These are phyloP conservation scores for Aleiodes alternator DNA, from an alignment of 2,888 invertebrate species.

Conservation along the genomic window DNA sequence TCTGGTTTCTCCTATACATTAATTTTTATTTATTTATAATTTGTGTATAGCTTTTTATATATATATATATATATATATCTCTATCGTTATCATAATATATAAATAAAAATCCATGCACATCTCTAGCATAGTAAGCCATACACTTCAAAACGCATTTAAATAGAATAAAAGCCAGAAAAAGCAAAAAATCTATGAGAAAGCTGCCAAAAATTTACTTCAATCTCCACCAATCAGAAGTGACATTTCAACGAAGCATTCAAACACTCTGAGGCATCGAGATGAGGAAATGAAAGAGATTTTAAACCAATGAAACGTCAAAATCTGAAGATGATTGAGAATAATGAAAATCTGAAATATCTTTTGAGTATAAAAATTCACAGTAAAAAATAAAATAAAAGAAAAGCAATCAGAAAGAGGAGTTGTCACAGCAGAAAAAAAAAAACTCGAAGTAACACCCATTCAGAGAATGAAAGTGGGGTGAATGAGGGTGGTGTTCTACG, in stretches of 20 bases:
- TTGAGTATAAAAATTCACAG: not conserved
- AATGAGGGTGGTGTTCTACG: not conserved
- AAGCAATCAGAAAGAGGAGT: not conserved
- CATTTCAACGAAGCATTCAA: not conserved
- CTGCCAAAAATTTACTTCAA: no score
- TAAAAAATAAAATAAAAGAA: not conserved
- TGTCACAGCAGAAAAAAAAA: no score
- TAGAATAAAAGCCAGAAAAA: no score
- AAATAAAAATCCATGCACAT: no score
- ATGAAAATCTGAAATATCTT: not conserved
- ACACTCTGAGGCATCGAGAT: not conserved
- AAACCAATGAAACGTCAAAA: not conserved
- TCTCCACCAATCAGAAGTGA: slow-evolving; percentile 6
- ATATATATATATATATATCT: no score
- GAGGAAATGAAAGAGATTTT: not conserved
- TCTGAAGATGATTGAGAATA: not conserved
- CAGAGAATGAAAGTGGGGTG: not conserved
- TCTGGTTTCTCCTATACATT: no score
- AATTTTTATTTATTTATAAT: no score
- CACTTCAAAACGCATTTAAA: no score
- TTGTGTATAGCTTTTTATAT: no score
- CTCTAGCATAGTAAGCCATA: no score
- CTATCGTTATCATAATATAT: no score
- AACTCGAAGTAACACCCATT: not conserved
- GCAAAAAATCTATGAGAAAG: not conserved